Base-by-base conservation (phyloP, 2,113 vertebrate species). In the Dicaeum eximium region DNA sequence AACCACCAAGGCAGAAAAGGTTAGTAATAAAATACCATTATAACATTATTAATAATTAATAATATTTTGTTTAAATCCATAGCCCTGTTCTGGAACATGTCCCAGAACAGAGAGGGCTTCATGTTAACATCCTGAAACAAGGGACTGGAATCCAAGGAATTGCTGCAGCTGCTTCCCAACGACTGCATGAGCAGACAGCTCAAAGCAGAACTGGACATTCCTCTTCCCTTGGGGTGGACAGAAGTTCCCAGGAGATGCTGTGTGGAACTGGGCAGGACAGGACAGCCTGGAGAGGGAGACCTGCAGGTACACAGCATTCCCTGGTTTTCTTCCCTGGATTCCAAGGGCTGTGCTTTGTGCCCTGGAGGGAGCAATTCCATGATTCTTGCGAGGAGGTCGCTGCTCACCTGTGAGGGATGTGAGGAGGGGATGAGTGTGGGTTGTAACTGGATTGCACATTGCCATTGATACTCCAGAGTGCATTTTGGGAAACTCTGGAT, bases 71-170 rank as follows among this genome's bases (percentile, higher is more conserved):
- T 95, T 70, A 40, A 70, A 78, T 23, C 35, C 20, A 0, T 90
- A 99, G 99, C 86, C 98, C 98, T 22, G 98, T 98, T 96, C 92
- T 98, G 7, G 97, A 99, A 94, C 97, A 96, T 37, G 61, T 94
- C 74, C 97, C 97, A 3, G 66, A 87, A 2, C 93, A 96, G 3
- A 97, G 96, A 57, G 80, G 91, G 5, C 16, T 87, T 15, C 51
- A 15, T 13, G 40, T 51, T 19, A 79, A 21, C 1, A 0, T 17
- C 4, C 56, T 42, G 54, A 93, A 87, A 85, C 66, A 42, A 21
- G 28, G 71, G 65, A 77, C 45, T 38, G 51, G 75, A 33, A 64
- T 77, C 24, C 90, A 77, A 44, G 84, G 84, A 69, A 24, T 51
- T 42, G 61, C 91, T 23, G 21, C 77, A 31, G 73, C 86, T 84